Evolutionary conservation across 2,888 invertebrate genomes (phyloP).

Genomic region (Melolontha melolontha): DNA sequence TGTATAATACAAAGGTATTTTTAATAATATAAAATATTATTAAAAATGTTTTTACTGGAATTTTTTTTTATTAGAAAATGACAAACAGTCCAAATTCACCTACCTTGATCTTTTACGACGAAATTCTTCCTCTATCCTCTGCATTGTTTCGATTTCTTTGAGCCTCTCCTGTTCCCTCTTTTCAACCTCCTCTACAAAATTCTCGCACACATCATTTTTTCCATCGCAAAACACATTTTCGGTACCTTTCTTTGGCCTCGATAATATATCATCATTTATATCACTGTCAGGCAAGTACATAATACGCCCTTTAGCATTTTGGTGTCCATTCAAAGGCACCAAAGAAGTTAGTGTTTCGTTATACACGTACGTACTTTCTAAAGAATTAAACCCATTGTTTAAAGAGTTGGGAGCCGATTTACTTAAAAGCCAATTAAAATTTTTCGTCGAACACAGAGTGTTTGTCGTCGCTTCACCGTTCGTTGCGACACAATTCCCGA

Average conservation of each 20-base stretch:
- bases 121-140: constrained; percentile 88
- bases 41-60: too few species aligned
- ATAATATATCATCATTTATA: constrained; percentile 63
- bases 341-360: constrained; percentile 52
- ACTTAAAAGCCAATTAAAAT: constrained; percentile 82
- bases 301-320: constrained; percentile 72
- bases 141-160: constrained; percentile 85
- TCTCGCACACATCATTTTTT: constrained; percentile 75
- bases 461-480: constrained; percentile 48
- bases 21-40: too few species aligned
- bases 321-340: constrained; percentile 53
- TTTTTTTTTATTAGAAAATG: too few species aligned
- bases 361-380: constrained; percentile 54
- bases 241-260: constrained; percentile 59
- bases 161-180: constrained; percentile 80
- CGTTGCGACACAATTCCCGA: constrained; percentile 51
- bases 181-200: constrained; percentile 81
- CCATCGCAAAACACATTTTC: constrained; percentile 81
- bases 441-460: constrained; percentile 53
- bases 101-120: constrained; percentile 80
- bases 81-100: too few species aligned
- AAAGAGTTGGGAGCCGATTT: constrained; percentile 84
- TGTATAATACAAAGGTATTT: too few species aligned
- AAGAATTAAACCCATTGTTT: constrained; percentile 70
- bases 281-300: constrained; percentile 78